Conservation (phyloP, 2,888 invertebrate species). For the Tinea semifulvella region DNA sequence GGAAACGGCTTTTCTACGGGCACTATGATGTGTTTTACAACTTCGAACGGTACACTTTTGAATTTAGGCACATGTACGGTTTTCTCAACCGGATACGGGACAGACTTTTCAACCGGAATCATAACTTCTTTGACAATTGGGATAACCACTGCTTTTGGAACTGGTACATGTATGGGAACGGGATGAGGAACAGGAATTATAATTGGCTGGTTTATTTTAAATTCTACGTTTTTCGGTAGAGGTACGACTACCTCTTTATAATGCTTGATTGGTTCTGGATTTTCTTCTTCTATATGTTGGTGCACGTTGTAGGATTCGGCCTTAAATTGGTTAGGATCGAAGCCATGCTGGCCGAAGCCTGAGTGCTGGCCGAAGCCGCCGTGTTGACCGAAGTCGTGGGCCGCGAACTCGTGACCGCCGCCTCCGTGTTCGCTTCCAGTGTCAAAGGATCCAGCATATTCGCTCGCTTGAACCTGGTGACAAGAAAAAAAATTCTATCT, state of each 20-base stretch:
- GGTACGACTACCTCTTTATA: conserved; percentile 75
- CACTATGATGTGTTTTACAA: conserved; percentile 74
- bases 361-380: conserved; percentile 23
- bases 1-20: conserved; percentile 74
- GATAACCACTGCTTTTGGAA: conserved; percentile 73
- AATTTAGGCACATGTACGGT: conserved; percentile 71
- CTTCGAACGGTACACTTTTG: conserved; percentile 74
- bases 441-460: conserved; percentile 26
- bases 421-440: conserved; percentile 3
- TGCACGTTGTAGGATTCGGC: conserved; percentile 66
- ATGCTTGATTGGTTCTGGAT: conserved; percentile 72
- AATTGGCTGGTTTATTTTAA: conserved; percentile 64
- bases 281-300: conserved; percentile 74
- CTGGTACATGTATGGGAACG: conserved; percentile 74
- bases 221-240: conserved; percentile 68
- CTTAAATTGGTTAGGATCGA: conserved; percentile 31
- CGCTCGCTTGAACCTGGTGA: conserved; percentile 53
- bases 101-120: conserved; percentile 76
- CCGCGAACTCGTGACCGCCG: conserved; percentile 20
- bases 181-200: conserved; percentile 70
- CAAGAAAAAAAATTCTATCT: too few species aligned
- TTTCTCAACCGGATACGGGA: conserved; percentile 75
- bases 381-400: conserved; percentile 24
- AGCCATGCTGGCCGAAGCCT: conserved; percentile 26
- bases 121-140: conserved; percentile 74